Evolutionary conservation across 1,140 invertebrate genomes (phyloP).

Genomic region (Atopsyche davidsoni): DNA sequence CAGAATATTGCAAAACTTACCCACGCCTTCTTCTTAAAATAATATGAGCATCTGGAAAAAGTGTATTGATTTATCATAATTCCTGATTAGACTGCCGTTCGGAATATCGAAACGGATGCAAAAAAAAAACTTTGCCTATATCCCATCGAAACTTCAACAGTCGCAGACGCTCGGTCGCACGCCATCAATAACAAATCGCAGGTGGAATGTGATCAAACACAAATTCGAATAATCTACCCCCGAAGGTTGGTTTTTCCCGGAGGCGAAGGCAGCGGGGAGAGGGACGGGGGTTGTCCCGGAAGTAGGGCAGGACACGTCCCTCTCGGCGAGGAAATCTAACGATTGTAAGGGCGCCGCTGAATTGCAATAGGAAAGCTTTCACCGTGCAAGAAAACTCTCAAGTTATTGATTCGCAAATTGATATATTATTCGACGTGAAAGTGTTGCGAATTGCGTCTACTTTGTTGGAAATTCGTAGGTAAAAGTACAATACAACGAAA

Average conservation of each 20-base stretch:
- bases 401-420: constrained; percentile 22
- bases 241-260: constrained; percentile 21
- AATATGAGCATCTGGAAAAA: too few species aligned
- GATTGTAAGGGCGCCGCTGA: constrained; percentile 27
- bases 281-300: constrained; percentile 5
- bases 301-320: constrained; percentile 16
- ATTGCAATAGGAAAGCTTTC: constrained; percentile 20
- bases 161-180: neutral
- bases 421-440: constrained; percentile 17
- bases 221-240: constrained; percentile 20
- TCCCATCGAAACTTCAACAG: too few species aligned
- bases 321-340: constrained; percentile 24
- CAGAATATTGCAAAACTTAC: too few species aligned
- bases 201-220: constrained; percentile 24
- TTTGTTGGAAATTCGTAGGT: too few species aligned
- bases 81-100: too few species aligned
- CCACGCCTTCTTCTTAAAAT: too few species aligned
- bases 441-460: constrained; percentile 1
- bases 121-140: too few species aligned
- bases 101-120: too few species aligned
- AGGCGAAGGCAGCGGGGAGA: neutral
- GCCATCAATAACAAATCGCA: constrained; percentile 23
- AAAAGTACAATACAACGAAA: too few species aligned
- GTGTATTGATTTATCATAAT: too few species aligned
- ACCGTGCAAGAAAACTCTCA: constrained; percentile 14